These are phyloP conservation scores for Cyclophora punctaria DNA, from an alignment of 2,888 invertebrate genomes.

Conservation along the genomic window DNA sequence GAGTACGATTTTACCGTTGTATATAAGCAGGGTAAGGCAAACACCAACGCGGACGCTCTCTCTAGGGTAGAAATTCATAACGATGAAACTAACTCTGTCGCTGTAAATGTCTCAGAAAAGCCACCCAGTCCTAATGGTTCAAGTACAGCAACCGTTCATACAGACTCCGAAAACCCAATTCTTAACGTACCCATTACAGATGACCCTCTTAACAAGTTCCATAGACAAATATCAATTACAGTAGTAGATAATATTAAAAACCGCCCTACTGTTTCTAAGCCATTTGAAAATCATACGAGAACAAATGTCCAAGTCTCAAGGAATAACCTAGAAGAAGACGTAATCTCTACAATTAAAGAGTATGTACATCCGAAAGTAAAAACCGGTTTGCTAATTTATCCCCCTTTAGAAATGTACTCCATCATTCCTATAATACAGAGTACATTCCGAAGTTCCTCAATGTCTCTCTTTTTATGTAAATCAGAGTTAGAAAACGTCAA, in stretches of 20 bases:
- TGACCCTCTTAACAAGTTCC: conserved; percentile 18
- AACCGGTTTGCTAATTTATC: conserved; percentile 17
- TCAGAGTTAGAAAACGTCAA: conserved; percentile 17
- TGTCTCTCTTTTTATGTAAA: conserved; percentile 19
- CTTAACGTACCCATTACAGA: conserved; percentile 18
- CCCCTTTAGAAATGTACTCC: conserved; percentile 11
- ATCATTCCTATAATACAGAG: conserved; percentile 20
- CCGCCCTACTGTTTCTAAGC: conserved; percentile 13
- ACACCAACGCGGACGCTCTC: conserved; percentile 16
- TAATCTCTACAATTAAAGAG: conserved; percentile 20
- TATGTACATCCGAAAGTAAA: conserved; percentile 23
- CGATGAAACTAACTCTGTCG: conserved; percentile 1
- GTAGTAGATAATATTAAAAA: conserved; percentile 18
- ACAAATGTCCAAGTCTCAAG: conserved; percentile 15
- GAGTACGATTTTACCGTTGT: conserved; percentile 15
- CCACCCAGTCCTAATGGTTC: background rate
- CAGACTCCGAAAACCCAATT: conserved; percentile 16
- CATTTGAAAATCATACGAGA: conserved; percentile 19
- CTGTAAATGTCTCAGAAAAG: background rate
- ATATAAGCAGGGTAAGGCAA: conserved; percentile 14
- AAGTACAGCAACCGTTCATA: conserved; percentile 17
- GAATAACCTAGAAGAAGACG: conserved; percentile 16
- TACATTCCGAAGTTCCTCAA: conserved; percentile 17
- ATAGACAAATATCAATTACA: conserved; percentile 13
- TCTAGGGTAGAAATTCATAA: conserved; percentile 16